Base-by-base conservation (phyloP, 2,113 vertebrate genomes). In the Girardinichthys multiradiatus region DNA sequence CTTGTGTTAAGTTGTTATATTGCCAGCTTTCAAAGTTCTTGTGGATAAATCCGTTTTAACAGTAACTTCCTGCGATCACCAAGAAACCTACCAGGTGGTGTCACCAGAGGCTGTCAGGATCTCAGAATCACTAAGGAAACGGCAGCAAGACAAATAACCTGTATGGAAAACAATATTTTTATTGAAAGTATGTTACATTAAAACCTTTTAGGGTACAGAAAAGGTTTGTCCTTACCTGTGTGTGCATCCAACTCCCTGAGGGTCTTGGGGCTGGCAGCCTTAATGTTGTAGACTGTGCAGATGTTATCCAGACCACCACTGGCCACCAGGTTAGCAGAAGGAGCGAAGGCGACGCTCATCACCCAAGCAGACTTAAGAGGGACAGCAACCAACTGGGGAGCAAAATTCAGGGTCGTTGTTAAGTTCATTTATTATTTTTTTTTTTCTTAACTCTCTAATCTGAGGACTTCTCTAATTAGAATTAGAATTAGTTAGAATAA, bases 291-390 rank as follows among this genome's bases (percentile, higher is more conserved):
- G 61, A 95, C 81, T 0, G 94, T 95, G 79, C 94, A 95, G 62
- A 95, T 82, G 87, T 95, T 95, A 69, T 95, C 94, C 68, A 95
- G 86, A 74, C 94, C 94, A 0, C 94, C 94, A 17, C 94, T 94
- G 69, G 94, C 94, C 86, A 95, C 93, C 61, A 94, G 76, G 84
- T 93, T 93, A 1, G 92, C 94, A 31, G 94, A 95, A 31, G 94
- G 94, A 42, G 94, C 89, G 35, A 93, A 95, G 26, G 91, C 91
- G 19, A 93, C 93, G 1, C 94, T 95, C 94, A 95, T 95, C 81
- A 95, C 94, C 94, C 94, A 95, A 21, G 94, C 92, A 2, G 94
- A 95, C 83, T 94, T 94, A 6, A 95, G 92, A 1, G 94, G 94
- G 31, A 95, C 92, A 3, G 93, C 94, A 21, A 91, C 79, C 74